These are phyloP conservation scores for Tapirus indicus DNA, from an alignment of 2,797 vertebrate genomes.

Conservation along the genomic window DNA sequence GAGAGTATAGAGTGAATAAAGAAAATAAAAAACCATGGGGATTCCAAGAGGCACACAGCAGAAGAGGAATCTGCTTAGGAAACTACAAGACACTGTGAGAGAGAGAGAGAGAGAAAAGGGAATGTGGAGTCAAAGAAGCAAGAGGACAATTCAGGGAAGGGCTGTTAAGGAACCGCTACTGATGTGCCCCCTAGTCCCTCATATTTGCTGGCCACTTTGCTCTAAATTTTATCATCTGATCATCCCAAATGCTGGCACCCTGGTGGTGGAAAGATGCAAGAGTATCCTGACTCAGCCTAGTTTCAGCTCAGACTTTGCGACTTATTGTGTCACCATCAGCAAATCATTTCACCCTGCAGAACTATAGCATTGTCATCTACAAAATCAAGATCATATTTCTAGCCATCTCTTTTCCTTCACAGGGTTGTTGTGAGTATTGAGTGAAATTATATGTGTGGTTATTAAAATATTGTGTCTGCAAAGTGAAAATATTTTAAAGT, in stretches of 20 bases:
- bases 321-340: neutral
- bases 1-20: neutral
- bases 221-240: neutral
- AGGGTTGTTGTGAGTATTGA: neutral
- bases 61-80: neutral
- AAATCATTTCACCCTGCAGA: neutral
- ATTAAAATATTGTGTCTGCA: neutral
- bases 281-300: neutral
- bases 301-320: neutral
- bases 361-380: neutral
- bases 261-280: neutral
- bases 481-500: conserved; percentile 27
- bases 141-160: neutral
- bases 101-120: neutral
- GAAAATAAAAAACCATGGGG: neutral
- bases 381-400: conserved; percentile 27
- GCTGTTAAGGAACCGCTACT: neutral
- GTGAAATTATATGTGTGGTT: neutral
- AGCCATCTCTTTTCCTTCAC: neutral
- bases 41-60: neutral
- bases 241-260: neutral
- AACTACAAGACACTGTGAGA: neutral
- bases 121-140: neutral
- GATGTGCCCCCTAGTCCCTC: neutral
- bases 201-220: neutral